Conservation (phyloP, 2,113 vertebrate species). For the Sturnus vulgaris region DNA sequence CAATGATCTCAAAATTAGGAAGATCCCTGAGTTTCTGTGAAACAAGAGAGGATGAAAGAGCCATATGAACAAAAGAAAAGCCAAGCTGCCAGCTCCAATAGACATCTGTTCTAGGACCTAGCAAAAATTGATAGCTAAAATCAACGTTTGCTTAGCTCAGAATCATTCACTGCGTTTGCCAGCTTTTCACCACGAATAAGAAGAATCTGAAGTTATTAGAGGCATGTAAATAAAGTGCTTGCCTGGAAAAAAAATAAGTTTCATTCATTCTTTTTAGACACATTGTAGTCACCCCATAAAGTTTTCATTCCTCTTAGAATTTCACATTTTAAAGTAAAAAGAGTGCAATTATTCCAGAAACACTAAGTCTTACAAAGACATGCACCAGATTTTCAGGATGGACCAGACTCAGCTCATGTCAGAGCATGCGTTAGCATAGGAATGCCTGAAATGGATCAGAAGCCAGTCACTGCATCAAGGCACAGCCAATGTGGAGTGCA, state of each 20-base stretch:
- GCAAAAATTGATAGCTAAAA: neutral
- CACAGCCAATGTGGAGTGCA: neutral
- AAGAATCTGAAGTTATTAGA: neutral
- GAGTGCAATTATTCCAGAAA: neutral
- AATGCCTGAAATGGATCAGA: neutral
- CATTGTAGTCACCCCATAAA: neutral
- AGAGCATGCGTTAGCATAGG: neutral
- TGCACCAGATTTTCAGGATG: neutral
- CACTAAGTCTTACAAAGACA: neutral
- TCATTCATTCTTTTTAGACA: neutral
- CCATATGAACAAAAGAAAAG: neutral
- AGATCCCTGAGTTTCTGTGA: neutral
- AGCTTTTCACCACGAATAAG: neutral
- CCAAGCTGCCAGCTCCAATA: neutral
- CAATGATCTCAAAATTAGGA: neutral
- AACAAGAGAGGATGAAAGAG: neutral
- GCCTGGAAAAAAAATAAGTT: neutral
- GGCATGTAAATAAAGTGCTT: neutral
- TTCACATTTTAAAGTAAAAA: neutral
- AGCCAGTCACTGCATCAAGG: neutral
- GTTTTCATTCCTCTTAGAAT: neutral
- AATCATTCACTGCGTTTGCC: neutral
- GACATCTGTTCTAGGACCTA: neutral
- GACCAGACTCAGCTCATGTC: neutral
- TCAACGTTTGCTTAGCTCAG: neutral